Evolutionary conservation across 2,888 invertebrate genomes (phyloP), one percentile per base, ranked within the genome.

Genomic region (Liopterus haemorrhoidalis): DNA sequence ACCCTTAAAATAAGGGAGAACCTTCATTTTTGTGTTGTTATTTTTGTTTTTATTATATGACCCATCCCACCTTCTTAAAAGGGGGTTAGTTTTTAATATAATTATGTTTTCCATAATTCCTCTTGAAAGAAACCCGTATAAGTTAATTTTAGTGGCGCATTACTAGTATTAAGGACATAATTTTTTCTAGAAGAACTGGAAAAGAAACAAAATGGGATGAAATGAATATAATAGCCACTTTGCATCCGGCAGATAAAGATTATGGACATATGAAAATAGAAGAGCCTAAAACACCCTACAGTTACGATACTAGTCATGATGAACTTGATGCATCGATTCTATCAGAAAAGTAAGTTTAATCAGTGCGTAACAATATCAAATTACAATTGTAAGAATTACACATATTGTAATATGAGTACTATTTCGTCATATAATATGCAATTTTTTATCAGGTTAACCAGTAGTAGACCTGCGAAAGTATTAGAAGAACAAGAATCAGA

Each of bases 191-290:
- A 48, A 63, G 63, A 52, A 55, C 57, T 14, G 35, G 27, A 12
- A 77, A 78, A 58, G 75, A 77, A 57, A 78, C 91, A 62, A 87
- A 92, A 75, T 94, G 91, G 74, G 99, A 99, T 70, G 99, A 99
- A 73, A 90, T 95, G 82, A 99, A 99, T 71, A 97, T 99, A 54
- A 78, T 97, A 58, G 95, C 94, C 55, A 99, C 99, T 1, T 82
- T 94, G 61, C 99, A 99, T 73, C 99, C 99, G 28, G 77, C 88
- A 15, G 93, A 93, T 67, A 99, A 99, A 72, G 97, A 97, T 70
- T 99, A 99, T 70, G 99, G 99, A 5, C 94, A 94, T 63, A 97
- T 97, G 95, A 99, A 97, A 71, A 83, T 88, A 53, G 90, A 93
- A 60, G 99, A 99, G 70, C 97, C 99, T 2, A 96, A 96, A 69